Conservation (phyloP, 2,113 vertebrate species). For the Bos indicus region DNA sequence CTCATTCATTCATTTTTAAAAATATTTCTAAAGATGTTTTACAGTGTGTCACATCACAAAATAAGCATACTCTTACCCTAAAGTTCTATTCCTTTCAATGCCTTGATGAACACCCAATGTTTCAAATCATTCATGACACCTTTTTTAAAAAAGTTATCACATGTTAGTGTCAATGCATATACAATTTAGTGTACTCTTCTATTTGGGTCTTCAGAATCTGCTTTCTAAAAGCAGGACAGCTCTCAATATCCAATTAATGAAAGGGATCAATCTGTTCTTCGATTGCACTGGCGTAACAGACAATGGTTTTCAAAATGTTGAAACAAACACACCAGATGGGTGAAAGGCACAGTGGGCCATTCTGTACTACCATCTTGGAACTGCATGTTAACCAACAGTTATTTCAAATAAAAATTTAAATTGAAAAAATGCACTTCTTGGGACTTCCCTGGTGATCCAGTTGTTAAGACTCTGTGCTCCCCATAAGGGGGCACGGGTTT, state of each 20-base stretch:
- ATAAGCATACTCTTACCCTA: background rate
- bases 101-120: background rate
- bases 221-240: background rate
- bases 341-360: no score
- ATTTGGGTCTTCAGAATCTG: background rate
- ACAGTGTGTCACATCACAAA: background rate
- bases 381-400: background rate
- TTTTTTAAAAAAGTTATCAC: background rate
- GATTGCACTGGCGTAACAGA: background rate
- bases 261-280: background rate
- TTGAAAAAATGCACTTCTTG: background rate
- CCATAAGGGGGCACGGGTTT: background rate
- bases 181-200: background rate
- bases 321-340: background rate
- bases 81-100: background rate
- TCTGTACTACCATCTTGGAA: background rate
- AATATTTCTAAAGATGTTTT: background rate
- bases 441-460: background rate
- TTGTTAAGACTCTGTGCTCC: background rate
- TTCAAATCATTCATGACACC: background rate
- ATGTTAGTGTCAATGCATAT: background rate
- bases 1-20: background rate
- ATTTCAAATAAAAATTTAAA: background rate
- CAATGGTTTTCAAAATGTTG: background rate
- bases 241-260: background rate